Conservation (phyloP, 2,797 vertebrate genomes). For the Mormyrus hasselquistii region DNA sequence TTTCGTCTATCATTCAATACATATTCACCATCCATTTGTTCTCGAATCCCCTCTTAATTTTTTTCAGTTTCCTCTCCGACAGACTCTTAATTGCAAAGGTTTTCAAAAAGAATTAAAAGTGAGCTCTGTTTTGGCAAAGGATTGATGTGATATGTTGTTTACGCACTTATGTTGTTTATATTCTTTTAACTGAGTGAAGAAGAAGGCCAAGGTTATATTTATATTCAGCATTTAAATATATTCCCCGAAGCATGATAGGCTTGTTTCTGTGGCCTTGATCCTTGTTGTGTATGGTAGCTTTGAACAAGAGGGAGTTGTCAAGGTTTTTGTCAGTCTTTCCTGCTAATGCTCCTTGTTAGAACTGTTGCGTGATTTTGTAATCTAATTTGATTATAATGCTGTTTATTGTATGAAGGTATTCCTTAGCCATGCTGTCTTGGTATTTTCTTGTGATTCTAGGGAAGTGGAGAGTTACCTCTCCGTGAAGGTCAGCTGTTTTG, state of each 20-base stretch:
- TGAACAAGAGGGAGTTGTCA: not conserved
- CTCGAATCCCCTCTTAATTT: not conserved
- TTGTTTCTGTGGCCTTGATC: not conserved
- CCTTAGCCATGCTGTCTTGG: not conserved
- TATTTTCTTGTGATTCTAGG: not conserved
- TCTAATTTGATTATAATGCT: not conserved
- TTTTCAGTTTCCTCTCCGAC: not conserved
- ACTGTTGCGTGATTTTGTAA: not conserved
- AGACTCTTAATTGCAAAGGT: not conserved
- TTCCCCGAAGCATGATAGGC: not conserved
- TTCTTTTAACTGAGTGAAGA: constrained; percentile 4
- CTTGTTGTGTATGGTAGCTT: not conserved
- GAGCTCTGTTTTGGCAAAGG: constrained; percentile 10
- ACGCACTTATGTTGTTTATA: not conserved
- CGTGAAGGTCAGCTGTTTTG: not conserved
- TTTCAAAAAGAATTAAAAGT: constrained; percentile 17
- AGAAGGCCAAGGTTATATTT: not conserved
- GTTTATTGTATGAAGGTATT: not conserved
- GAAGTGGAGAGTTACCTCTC: not conserved
- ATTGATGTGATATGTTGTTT: constrained; percentile 2
- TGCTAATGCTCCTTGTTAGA: not conserved
- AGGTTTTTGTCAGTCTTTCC: not conserved
- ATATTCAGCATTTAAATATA: constrained; percentile 6
- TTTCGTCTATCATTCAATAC: not conserved
- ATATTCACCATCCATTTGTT: not conserved